phyloP scores from a whole-genome alignment of 2,113 vertebrate species.

The Chelonoidis abingdonii region DNA sequence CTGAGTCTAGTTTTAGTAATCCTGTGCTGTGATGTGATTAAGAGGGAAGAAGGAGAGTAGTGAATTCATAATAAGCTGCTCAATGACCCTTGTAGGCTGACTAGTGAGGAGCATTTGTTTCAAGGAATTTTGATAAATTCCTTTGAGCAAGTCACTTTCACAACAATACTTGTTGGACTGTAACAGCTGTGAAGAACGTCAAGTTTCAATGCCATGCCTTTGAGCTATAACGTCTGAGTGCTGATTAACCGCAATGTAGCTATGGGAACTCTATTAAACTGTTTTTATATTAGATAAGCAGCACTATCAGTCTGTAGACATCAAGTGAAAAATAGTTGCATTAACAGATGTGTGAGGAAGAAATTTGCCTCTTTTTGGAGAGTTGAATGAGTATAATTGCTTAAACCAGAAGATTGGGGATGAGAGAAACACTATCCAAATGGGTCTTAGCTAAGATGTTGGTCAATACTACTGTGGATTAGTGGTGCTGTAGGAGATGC shows the following conservation, averaged over 20 bases:
- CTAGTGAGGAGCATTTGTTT: neutral
- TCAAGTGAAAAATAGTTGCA: neutral
- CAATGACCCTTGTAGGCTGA: fast-evolving
- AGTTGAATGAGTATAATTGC: fast-evolving
- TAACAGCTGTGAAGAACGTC: fast-evolving
- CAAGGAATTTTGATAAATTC: fast-evolving
- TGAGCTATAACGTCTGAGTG: neutral
- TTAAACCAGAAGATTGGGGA: neutral
- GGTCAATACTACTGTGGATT: fast-evolving
- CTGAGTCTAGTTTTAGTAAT: fast-evolving
- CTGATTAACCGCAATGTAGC: neutral
- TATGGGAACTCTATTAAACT: neutral
- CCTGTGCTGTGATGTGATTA: neutral
- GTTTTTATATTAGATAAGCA: neutral
- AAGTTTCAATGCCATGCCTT: fast-evolving
- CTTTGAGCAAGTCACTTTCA: fast-evolving
- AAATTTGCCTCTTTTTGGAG: neutral
- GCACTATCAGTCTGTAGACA: neutral
- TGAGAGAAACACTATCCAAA: neutral
- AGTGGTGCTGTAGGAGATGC: neutral
- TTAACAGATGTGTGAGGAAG: neutral
- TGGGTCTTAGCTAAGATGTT: neutral
- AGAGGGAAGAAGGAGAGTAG: neutral
- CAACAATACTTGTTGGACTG: fast-evolving
- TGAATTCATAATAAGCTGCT: neutral